Evolutionary conservation across 2,113 vertebrate species (phyloP).

Genomic region (Polyodon spathula): DNA sequence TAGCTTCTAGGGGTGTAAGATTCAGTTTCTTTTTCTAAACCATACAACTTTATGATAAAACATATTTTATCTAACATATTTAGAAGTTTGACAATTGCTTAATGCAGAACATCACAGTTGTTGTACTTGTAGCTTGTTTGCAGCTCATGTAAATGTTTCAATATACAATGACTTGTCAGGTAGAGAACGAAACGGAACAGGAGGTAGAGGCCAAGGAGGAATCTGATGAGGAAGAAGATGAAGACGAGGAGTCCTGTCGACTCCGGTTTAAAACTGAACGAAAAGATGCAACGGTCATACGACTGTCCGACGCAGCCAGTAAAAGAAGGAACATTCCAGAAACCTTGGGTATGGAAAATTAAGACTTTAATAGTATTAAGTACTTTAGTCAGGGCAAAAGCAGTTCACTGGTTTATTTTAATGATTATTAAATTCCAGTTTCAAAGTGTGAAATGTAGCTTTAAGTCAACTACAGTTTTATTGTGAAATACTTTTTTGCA

Average conservation of each 20-base stretch:
- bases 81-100: too few species aligned
- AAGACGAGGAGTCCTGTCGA: slow-evolving; percentile 80
- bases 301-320: slow-evolving; percentile 74
- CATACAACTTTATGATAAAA: slow-evolving; percentile 29
- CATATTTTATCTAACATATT: too few species aligned
- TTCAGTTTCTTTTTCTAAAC: slow-evolving; percentile 8
- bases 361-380: too few species aligned
- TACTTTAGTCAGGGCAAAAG: neutral
- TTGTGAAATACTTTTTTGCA: too few species aligned
- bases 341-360: slow-evolving; percentile 86
- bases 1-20: too few species aligned
- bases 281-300: slow-evolving; percentile 82
- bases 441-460: neutral
- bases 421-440: neutral
- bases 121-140: too few species aligned
- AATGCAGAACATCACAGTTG: too few species aligned
- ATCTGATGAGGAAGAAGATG: slow-evolving; percentile 80
- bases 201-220: slow-evolving; percentile 78
- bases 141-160: too few species aligned
- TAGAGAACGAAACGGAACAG: slow-evolving; percentile 59
- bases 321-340: slow-evolving; percentile 92
- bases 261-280: slow-evolving; percentile 90
- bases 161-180: slow-evolving; percentile 35
- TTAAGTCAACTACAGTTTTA: too few species aligned
- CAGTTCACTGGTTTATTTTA: neutral